Evolutionary conservation across 2,797 vertebrate genomes (phyloP).

Genomic region (Arrhamphus sclerolepis): DNA sequence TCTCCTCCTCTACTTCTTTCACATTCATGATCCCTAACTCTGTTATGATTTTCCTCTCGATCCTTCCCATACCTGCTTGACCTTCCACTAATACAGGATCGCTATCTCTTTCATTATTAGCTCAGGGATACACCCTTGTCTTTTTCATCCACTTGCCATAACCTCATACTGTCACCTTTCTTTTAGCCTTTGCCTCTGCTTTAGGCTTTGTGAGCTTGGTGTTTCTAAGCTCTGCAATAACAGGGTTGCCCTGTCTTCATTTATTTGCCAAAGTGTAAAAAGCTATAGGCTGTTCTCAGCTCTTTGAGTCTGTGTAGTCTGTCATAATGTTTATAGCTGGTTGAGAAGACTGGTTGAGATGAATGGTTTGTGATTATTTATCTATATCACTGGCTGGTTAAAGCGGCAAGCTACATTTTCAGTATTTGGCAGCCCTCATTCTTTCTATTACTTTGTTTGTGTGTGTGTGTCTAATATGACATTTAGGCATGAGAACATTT

Average conservation of each 20-base stretch:
- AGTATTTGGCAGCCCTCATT: accelerated
- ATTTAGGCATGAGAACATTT: background rate
- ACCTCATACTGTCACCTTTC: constrained; percentile 50
- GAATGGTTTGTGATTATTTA: constrained; percentile 1
- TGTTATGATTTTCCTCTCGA: constrained; percentile 16
- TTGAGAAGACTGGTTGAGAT: constrained; percentile 1
- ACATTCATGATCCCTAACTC: constrained; percentile 41
- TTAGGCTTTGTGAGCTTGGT: constrained; percentile 8
- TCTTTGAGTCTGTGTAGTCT: constrained; percentile 21
- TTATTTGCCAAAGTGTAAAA: constrained; percentile 39
- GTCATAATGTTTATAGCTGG: constrained; percentile 11
- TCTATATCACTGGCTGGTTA: background rate
- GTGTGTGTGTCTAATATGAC: background rate
- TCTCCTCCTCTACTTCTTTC: constrained; percentile 21
- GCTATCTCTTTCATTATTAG: constrained; percentile 39
- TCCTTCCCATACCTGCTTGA: constrained; percentile 11
- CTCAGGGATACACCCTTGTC: constrained; percentile 33
- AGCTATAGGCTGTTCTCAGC: constrained; percentile 52
- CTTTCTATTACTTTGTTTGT: background rate
- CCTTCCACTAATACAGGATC: constrained; percentile 29
- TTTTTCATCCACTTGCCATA: constrained; percentile 29
- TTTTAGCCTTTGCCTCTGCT: constrained; percentile 25
- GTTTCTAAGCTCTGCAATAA: constrained; percentile 26
- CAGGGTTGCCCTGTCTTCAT: constrained; percentile 26
- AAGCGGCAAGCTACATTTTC: background rate